phyloP scores from a whole-genome alignment of 1,140 invertebrate species.

The Pararge aegeria region DNA sequence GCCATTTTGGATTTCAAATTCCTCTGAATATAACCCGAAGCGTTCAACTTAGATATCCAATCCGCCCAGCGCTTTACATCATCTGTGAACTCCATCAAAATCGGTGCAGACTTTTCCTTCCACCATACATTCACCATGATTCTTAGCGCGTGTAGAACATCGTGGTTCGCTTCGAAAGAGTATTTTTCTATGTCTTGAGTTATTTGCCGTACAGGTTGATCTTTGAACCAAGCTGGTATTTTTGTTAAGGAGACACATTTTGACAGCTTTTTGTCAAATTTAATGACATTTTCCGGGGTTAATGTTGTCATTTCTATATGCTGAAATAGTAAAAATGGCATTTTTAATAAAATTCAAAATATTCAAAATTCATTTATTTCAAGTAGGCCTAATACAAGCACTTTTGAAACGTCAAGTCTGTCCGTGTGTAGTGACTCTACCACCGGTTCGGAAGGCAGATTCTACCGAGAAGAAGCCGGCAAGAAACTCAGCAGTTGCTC shows the following conservation, averaged over 20 bases:
- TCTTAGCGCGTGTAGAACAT: background rate
- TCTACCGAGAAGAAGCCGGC: no score
- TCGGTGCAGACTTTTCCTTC: background rate
- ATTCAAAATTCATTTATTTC: no score
- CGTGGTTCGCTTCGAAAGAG: background rate
- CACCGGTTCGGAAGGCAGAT: no score
- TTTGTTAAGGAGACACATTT: background rate
- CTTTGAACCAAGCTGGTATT: background rate
- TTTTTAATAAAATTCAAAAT: no score
- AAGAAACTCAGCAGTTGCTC: no score
- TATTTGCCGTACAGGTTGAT: background rate
- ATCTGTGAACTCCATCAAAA: background rate
- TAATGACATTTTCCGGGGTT: constrained; percentile 1
- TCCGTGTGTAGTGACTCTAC: no score
- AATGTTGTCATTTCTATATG: background rate
- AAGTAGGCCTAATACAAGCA: no score
- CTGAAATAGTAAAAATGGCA: background rate
- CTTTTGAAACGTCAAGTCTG: no score
- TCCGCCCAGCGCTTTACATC: constrained; percentile 7
- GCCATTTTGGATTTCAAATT: constrained; percentile 9
- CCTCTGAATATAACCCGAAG: background rate
- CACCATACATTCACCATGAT: background rate
- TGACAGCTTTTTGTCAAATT: background rate
- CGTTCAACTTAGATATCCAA: background rate
- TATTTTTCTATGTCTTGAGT: constrained; percentile 12